These are phyloP conservation scores for Nymphalis c-album DNA, from an alignment of 2,888 invertebrate species.

Conservation along the genomic window DNA sequence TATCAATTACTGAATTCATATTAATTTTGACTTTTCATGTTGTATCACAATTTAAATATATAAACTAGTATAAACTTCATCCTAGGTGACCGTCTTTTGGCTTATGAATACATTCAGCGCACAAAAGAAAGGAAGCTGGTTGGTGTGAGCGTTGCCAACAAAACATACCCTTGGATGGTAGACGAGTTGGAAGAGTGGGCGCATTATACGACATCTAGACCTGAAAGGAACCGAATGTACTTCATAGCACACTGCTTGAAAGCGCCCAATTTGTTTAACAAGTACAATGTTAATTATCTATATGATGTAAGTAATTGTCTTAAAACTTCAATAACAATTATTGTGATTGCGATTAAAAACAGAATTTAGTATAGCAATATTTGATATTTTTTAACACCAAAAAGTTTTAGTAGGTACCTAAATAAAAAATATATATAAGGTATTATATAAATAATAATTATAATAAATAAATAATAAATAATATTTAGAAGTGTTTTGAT, in stretches of 20 bases:
- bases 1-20: too few relatives aligned
- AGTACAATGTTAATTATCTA: conserved; percentile 67
- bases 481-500: not conserved
- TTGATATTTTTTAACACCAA: too few relatives aligned
- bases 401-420: too few relatives aligned
- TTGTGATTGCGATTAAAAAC: not conserved
- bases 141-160: conserved; percentile 74
- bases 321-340: not conserved
- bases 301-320: conserved; percentile 69
- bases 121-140: conserved; percentile 66
- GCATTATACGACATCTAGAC: conserved; percentile 59
- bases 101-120: conserved; percentile 58
- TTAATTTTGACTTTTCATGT: not conserved
- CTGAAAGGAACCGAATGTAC: conserved; percentile 71
- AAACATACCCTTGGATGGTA: conserved; percentile 76
- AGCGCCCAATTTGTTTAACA: conserved; percentile 70
- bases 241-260: conserved; percentile 77
- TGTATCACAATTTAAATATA: not conserved
- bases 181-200: conserved; percentile 78
- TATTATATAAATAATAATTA: too few relatives aligned
- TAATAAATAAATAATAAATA: too few relatives aligned
- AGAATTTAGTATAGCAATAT: too few relatives aligned
- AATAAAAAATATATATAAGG: too few relatives aligned
- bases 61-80: not conserved
- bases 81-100: conserved; percentile 61